phyloP scores from a whole-genome alignment of 2,888 invertebrate genomes.

The Drosophila recens region DNA sequence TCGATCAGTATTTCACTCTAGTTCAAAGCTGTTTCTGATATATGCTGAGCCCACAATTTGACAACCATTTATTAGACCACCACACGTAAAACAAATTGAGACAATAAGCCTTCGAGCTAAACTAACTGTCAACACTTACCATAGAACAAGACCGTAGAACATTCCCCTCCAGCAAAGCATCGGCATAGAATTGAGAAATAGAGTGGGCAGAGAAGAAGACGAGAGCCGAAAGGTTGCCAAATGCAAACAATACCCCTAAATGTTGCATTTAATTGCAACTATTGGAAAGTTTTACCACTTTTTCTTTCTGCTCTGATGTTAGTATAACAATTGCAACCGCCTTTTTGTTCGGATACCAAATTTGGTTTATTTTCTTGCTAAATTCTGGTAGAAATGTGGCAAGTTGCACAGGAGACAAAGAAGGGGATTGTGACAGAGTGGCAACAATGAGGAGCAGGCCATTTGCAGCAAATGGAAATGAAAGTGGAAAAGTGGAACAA shows the following conservation, averaged over 20 bases:
- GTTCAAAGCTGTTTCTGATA: background rate
- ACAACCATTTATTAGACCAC: conserved; percentile 43
- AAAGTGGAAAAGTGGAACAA: background rate
- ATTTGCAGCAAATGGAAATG: conserved; percentile 8
- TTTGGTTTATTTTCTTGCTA: conserved; percentile 70
- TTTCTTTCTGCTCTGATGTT: conserved; percentile 12
- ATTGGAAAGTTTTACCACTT: conserved; percentile 41
- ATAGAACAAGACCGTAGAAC: conserved; percentile 7
- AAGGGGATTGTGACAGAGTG: background rate
- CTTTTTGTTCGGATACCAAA: conserved; percentile 52
- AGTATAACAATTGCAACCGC: conserved; percentile 43
- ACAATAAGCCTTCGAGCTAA: conserved; percentile 54
- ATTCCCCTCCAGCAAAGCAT: background rate
- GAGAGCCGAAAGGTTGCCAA: conserved; percentile 17
- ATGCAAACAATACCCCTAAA: conserved; percentile 45
- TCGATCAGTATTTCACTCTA: too few species aligned
- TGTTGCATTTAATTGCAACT: conserved; percentile 72
- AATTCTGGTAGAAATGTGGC: conserved; percentile 16
- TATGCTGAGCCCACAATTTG: conserved; percentile 18
- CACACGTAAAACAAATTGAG: conserved; percentile 70
- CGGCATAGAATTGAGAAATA: background rate
- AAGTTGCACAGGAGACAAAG: too few species aligned
- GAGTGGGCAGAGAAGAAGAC: background rate
- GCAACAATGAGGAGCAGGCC: background rate
- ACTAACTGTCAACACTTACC: conserved; percentile 24